Base-by-base conservation (phyloP, 2,888 invertebrate species). In the Lissonota sp. region DNA sequence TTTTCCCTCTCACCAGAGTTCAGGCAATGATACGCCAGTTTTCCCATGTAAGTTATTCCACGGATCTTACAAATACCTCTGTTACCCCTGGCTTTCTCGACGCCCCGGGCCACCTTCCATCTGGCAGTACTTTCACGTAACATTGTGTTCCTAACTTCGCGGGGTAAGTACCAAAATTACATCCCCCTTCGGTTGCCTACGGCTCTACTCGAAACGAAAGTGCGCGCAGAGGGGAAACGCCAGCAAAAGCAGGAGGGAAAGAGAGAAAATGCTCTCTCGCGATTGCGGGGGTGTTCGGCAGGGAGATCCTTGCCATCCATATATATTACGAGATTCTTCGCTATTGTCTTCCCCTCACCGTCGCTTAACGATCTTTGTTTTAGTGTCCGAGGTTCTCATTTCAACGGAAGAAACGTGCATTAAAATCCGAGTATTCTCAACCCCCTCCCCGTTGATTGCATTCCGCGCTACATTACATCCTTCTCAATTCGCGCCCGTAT, bases 111-210 rank as follows among this genome's bases (percentile, higher is more conserved):
- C 83, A 82, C 79, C 81, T 86, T 85, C 84, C 87, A 88, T 88
- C 87, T 88, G 88, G 88, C 86, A 89, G 87, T 89, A 87, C 88
- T 88, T 88, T 88, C 89, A 88, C 89, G 89, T 89, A 89, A 89
- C 89, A 88, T 89, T 88, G 89, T 89, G 88, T 88, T 88, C 83
- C 87, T 86, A 89, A 88, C 87, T 89, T 89, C 79, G 86, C 81
- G 84, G 87, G 86, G 87, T 88, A 88, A 89, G 88, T 88, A 89
- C 88, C 87, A 88, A 88, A 89, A 89, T 89, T 89, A 89, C 88
- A 87, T 88, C 88, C 87, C 87, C 86, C 86, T 82, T 70, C 77
- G 72, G 83, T 81, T 82, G 78, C 82, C 84, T 83, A 83, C 73
- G 84, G 83, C 86, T 84, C 86, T 87, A n/a, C 82, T 86, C 84